These are phyloP conservation scores for Bubo blakistoni DNA, from an alignment of 2,113 vertebrate genomes.

Conservation along the genomic window DNA sequence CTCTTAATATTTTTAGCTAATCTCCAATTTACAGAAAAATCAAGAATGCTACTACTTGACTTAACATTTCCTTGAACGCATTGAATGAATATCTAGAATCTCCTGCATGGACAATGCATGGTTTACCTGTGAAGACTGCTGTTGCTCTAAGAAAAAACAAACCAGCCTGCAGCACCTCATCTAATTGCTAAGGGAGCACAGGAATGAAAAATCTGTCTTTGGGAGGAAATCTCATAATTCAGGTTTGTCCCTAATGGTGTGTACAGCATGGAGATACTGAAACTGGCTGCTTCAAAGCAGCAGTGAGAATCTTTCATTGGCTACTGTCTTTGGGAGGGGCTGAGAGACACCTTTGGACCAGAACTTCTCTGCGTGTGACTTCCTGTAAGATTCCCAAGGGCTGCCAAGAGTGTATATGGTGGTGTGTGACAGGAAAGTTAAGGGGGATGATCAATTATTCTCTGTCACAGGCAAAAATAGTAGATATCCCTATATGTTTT, in stretches of 20 bases:
- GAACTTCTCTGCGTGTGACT: not conserved
- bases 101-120: not conserved
- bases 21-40: not conserved
- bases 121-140: not conserved
- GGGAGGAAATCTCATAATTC: not conserved
- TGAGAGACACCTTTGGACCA: not conserved
- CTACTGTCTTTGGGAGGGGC: too few species aligned
- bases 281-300: not conserved
- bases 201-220: not conserved
- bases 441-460: not conserved
- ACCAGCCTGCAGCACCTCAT: not conserved
- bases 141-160: not conserved
- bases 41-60: not conserved
- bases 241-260: not conserved
- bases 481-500: fast-evolving
- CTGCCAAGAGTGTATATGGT: not conserved
- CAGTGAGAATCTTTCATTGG: not conserved
- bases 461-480: not conserved
- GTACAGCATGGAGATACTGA: fast-evolving
- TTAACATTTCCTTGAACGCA: not conserved
- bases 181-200: not conserved
- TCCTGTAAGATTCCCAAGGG: not conserved
- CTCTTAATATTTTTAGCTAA: not conserved
- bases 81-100: not conserved
- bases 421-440: not conserved